phyloP scores from a whole-genome alignment of 2,113 vertebrate genomes.

The Saccopteryx leptura region DNA sequence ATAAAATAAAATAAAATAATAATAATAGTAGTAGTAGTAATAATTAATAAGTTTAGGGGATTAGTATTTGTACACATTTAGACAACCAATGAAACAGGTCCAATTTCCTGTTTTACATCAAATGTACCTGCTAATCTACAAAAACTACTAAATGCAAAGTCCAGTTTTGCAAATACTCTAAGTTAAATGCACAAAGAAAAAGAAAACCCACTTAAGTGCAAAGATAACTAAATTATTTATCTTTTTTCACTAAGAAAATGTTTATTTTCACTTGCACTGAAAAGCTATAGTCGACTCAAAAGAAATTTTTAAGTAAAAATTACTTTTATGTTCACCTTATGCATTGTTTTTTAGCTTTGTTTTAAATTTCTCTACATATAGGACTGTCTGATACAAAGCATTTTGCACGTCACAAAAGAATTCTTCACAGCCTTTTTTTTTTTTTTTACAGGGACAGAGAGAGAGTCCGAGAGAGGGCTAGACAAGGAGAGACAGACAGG shows the following conservation, averaged over 20 bases:
- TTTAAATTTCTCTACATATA: neutral
- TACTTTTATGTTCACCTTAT: neutral
- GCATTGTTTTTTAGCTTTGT: neutral
- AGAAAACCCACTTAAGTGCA: neutral
- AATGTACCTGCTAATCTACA: neutral
- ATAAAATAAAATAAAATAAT: too few species aligned
- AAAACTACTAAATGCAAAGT: constrained; percentile 4
- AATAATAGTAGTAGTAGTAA: neutral
- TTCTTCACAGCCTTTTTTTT: neutral
- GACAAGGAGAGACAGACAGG: too few species aligned
- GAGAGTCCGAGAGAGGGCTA: too few species aligned
- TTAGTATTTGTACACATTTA: neutral
- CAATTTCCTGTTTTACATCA: too few species aligned
- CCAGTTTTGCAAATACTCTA: neutral
- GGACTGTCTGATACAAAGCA: neutral
- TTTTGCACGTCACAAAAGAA: neutral
- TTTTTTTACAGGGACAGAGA: too few species aligned
- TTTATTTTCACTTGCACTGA: constrained; percentile 17
- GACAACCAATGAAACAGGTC: neutral
- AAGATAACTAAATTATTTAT: neutral
- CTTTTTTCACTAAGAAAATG: constrained; percentile 15
- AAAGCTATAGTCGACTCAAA: constrained; percentile 40
- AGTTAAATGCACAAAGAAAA: neutral
- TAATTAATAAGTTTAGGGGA: neutral
- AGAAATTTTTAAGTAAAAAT: constrained; percentile 39